Evolutionary conservation across 2,797 vertebrate genomes (phyloP), one percentile per base, ranked within the genome.

Genomic region (Craterocephalus amniculus): DNA sequence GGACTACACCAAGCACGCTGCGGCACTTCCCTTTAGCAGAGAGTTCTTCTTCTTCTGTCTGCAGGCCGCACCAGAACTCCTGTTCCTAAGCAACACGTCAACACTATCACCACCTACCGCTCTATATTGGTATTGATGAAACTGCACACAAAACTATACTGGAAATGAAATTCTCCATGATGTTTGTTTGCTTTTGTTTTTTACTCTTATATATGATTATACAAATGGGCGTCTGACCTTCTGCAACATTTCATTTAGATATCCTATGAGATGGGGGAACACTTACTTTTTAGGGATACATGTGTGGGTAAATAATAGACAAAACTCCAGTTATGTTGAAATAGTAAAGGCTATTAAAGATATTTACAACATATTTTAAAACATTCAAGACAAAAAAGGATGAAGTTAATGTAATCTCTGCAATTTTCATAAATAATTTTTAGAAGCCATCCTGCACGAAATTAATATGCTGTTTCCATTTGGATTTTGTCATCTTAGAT

Each of bases 11-110:
- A 36, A 34, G 6, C 62, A 70, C 81, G 74, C 83, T 79, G 83
- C 81, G 48, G 72, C 45, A 72, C 81, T 86, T 88, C 80, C 78
- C 74, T 76, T 70, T 27, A 54, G 67, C 43, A 0, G 16, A 64
- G 24, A 26, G 6, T 9, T 45, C 84, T 84, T 75, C 80, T 61
- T 70, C 83, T 58, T 62, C 79, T 35, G 16, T 38, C 26, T 40
- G 24, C 5, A 2, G 6, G 8, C 32, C 0, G 32, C 36, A 12
- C 10, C 6, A 12, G 9, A 29, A 20, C 5, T 26, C 8, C 0
- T 14, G 35, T 12, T 6, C 26, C 29, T 24, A 0, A 7, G 18
- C 0, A 1, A 0, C 10, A 0, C n/a, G 7, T 48, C 22, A 48
- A 6, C 0, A 12, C 16, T 26, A 59, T 27, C 69, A 74, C 88